Evolutionary conservation across 2,888 invertebrate genomes (phyloP), one percentile per base, ranked within the genome.

Genomic region (Diadegma fenestrale): DNA sequence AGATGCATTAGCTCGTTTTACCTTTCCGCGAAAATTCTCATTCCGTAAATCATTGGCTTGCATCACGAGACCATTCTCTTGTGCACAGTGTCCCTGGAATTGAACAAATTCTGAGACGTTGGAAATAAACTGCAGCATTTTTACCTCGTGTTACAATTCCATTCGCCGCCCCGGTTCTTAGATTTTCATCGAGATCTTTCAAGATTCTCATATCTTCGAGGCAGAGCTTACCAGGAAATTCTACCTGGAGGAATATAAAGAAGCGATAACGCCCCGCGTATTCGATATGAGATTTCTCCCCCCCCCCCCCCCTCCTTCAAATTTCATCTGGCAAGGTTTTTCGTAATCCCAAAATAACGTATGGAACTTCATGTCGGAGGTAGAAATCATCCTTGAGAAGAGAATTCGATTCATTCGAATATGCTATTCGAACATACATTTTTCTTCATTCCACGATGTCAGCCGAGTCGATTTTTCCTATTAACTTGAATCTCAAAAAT

Each of bases 1-100:
- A 41, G 51, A n/a, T 22, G 33, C 63, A 43, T 61, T 26, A 43
- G 22, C 75, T 33, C 33, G 41, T 33, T 33, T 63, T 63, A 37
- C 37, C 19, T 19, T 54, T 10, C 26, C 41, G 26, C 19, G 58
- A 41, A 26, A 33, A 58, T 61, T 73, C 17, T 58, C 19, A 41
- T 61, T 61, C 37, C 37, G 19, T 22, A 37, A 37, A 72, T 54
- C 19, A 41, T 37, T 54, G 22, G 5, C 22, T 30, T 26, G 68
- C 22, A 19, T 26, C 26, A 45, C n/a, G 26, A 5, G 26, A 22
- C 26, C 5, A 26, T 45, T 26, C 68, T 2, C 45, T n/a, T 17
- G 30, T 68, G 33, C 19, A 63, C 14, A 8, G 45, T 45, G 17
- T 45, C 3, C 43, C 45, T 17, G 7, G 17, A 30, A 66, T 66